A percentile compares a stretch with the other conserved stretches of the same genome.
phyloP scores from a whole-genome alignment of 2,888 invertebrate species.

The Chrysomela aeneicollis region DNA sequence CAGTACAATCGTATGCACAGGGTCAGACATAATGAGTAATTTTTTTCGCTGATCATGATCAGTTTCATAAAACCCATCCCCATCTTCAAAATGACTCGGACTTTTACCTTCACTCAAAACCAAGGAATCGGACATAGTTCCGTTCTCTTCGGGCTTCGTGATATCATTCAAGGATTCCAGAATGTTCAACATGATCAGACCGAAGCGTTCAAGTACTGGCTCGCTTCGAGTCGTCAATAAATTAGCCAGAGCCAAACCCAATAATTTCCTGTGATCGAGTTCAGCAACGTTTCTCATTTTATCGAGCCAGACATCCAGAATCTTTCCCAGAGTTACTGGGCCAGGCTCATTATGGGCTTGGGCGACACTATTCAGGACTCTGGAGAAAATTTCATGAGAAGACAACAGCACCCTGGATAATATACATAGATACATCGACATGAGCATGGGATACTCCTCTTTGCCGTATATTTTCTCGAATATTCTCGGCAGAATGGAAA shows the following conservation, averaged over 20 bases:
- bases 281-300: conserved; percentile 82
- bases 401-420: conserved; percentile 79
- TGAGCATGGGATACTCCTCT: conserved; percentile 76
- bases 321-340: conserved; percentile 72
- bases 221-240: conserved; percentile 74
- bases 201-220: conserved; percentile 75
- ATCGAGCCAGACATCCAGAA: conserved; percentile 81
- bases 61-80: conserved; percentile 66
- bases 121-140: conserved; percentile 59
- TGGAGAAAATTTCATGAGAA: conserved; percentile 72
- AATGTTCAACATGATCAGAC: conserved; percentile 76
- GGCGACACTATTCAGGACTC: conserved; percentile 64
- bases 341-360: conserved; percentile 63
- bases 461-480: conserved; percentile 72
- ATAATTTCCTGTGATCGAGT: conserved; percentile 82
- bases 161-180: conserved; percentile 83
- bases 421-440: conserved; percentile 81
- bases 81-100: conserved; percentile 64
- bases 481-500: conserved; percentile 67
- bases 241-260: conserved; percentile 72
- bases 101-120: conserved; percentile 57
- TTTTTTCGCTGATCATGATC: conserved; percentile 79
- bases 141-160: conserved; percentile 72
- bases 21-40: conserved; percentile 75
- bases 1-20: conserved; percentile 80